phyloP scores from a whole-genome alignment of 2,888 invertebrate species.

The Drosophila ustulata region DNA sequence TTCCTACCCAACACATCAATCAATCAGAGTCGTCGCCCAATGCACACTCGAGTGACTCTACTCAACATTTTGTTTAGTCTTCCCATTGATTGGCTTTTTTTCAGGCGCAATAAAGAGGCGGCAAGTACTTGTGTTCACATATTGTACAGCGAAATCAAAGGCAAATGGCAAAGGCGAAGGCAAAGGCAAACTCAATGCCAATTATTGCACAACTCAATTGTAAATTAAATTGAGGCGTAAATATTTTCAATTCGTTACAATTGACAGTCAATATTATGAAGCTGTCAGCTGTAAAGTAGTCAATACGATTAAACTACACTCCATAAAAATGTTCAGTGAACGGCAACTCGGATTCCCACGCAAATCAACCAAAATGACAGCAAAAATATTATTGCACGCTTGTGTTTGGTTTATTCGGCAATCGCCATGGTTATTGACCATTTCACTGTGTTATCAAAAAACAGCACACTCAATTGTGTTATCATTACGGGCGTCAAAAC shows the following conservation, averaged over 20 bases:
- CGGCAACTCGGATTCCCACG: conserved; percentile 10
- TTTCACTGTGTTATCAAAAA: conserved; percentile 31
- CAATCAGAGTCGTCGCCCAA: conserved; percentile 39
- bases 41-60: conserved; percentile 36
- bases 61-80: conserved; percentile 45
- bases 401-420: conserved; percentile 8
- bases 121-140: conserved; percentile 30
- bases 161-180: conserved; percentile 20
- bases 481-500: conserved; percentile 40
- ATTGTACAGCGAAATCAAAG: conserved; percentile 47
- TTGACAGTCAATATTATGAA: conserved; percentile 31
- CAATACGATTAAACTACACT: conserved; percentile 18
- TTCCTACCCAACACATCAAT: conserved; percentile 46
- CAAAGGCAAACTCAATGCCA: conserved; percentile 40
- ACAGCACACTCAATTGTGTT: conserved; percentile 30
- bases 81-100: conserved; percentile 56
- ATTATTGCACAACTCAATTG: conserved; percentile 55
- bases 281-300: conserved; percentile 37
- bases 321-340: conserved; percentile 17
- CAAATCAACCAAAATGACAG: conserved; percentile 19
- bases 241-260: conserved; percentile 60
- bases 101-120: conserved; percentile 49
- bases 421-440: conserved; percentile 27
- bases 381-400: conserved; percentile 21
- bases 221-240: conserved; percentile 56